Evolutionary conservation across 2,888 invertebrate genomes (phyloP).

Genomic region (Cenopis cana): DNA sequence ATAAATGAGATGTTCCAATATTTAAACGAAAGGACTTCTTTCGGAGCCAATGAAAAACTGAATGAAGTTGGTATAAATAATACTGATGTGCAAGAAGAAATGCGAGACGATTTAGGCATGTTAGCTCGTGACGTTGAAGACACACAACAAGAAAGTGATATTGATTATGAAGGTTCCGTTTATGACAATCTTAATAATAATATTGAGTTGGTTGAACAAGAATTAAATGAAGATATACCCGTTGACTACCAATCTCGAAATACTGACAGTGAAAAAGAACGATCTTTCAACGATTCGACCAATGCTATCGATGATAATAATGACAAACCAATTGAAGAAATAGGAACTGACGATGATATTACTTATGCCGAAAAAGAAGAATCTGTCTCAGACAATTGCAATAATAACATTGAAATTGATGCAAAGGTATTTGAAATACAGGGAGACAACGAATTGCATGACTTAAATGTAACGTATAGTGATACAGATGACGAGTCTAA

Average conservation of each 20-base stretch:
- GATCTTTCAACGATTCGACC: background rate
- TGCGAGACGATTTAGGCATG: background rate
- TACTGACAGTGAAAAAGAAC: constrained; percentile 3
- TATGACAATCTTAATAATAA: constrained; percentile 33
- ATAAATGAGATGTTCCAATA: constrained; percentile 24
- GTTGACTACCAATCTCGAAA: background rate
- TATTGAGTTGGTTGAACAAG: background rate
- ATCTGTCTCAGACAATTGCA: constrained; percentile 6
- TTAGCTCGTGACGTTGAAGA: too few species aligned
- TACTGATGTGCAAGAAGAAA: background rate
- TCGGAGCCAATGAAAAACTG: background rate
- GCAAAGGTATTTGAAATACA: background rate
- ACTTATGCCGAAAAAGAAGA: background rate
- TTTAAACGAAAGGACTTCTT: constrained; percentile 22
- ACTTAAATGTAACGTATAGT: background rate
- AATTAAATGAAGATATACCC: background rate
- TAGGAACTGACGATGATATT: background rate
- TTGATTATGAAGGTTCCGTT: constrained; percentile 12
- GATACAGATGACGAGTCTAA: background rate
- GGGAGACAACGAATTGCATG: background rate
- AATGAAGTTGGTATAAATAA: background rate
- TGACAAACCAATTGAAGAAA: background rate
- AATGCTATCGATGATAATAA: background rate
- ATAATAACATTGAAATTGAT: constrained; percentile 15
- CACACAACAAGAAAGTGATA: constrained; percentile 1